Evolutionary conservation across 2,888 invertebrate species (phyloP).

Genomic region (Phengaris arion): DNA sequence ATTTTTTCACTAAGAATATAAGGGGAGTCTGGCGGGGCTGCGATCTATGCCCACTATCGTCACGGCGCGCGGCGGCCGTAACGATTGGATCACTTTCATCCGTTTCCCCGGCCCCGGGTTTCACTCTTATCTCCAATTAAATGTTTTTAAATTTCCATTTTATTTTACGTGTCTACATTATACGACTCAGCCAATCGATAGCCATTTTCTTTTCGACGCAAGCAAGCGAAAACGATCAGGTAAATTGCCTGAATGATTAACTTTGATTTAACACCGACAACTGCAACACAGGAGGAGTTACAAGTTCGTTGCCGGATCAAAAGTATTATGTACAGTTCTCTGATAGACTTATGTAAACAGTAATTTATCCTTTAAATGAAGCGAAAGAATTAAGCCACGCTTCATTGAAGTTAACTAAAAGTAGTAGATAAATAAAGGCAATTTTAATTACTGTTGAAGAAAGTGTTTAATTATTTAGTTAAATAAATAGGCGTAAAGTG

Average conservation of each 20-base stretch:
- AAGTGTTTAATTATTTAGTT: conserved; percentile 22
- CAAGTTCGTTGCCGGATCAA: neutral
- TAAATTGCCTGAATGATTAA: neutral
- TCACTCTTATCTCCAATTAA: conserved; percentile 26
- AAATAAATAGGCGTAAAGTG: conserved; percentile 17
- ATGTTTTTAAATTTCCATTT: conserved; percentile 15
- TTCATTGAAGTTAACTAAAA: conserved; percentile 16
- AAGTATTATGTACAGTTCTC: neutral
- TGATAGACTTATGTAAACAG: neutral
- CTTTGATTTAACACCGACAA: neutral
- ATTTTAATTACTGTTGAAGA: conserved; percentile 11
- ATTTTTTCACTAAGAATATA: too few relatives aligned
- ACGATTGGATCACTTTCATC: conserved; percentile 5
- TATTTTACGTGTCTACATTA: conserved; percentile 12
- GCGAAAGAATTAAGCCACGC: neutral
- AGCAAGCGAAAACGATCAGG: neutral
- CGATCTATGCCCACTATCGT: neutral
- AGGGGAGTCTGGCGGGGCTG: too few relatives aligned
- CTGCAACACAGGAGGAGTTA: too few relatives aligned
- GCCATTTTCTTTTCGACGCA: neutral
- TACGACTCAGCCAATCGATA: too few relatives aligned
- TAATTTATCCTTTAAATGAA: conserved; percentile 4
- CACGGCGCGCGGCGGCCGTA: conserved; percentile 16
- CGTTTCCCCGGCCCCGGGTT: conserved; percentile 17
- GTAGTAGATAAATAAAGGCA: neutral